Base-by-base conservation (phyloP, 2,113 vertebrate species). In the Trogon surrucura region DNA sequence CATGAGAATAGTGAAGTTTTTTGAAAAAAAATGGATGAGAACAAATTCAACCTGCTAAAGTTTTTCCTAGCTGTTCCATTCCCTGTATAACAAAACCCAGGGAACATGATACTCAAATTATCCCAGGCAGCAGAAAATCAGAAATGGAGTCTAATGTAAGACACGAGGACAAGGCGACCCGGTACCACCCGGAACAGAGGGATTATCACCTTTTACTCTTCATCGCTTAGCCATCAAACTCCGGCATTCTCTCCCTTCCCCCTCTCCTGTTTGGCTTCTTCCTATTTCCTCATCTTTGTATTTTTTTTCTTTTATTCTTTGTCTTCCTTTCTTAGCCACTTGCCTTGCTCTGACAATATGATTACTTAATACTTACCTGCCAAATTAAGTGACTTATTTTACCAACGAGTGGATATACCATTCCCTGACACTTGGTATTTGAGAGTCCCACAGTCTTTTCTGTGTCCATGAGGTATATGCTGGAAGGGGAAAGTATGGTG, bases 301-400 rank as follows among this genome's bases (percentile, higher is more conserved):
- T 86, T 92, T 91, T 38, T 38, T 64, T 94, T 66, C 89, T 92
- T 96, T 93, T 95, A 10, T 72, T 97, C 96, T 97, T 98, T 97
- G 95, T 98, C 93, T 98, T 96, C 97, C 72, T 97, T 97, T 95
- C 80, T 97, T 96, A 97, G 96, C 96, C 89, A 94, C 85, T 97
- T 95, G 91, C 97, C 91, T 95, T 93, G 67, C 84, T 97, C 93
- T 98, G 98, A 98, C 97, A 98, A 85, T 94, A 77, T 98, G 98
- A 98, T 98, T 98, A 98, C 97, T 98, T 98, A 98, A 98, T 98
- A 95, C 96, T 98, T 91, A 98, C 97, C 97, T 98, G 98, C 97
- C 98, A 98, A 98, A 98, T 98, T 98, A 98, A 98, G 96, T 98
- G 98, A 98, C 95, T 98, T 98, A 98, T 98, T 98, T 98, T 98